Evolutionary conservation across 2,888 invertebrate species (phyloP).

Genomic region (Dryocosmus kuriphilus): DNA sequence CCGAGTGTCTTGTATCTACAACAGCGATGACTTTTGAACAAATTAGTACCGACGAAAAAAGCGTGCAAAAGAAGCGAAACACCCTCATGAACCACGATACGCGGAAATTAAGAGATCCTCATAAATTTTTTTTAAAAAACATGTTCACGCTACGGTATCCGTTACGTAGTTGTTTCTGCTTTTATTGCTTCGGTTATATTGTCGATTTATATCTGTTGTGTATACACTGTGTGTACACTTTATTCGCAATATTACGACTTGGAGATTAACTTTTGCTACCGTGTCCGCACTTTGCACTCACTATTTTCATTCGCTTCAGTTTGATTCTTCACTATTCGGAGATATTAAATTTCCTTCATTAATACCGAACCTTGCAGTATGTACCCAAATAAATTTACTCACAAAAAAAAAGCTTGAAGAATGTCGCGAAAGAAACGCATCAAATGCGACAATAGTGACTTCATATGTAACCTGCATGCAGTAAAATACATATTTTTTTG

Average conservation of each 20-base stretch:
- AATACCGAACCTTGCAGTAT: not conserved
- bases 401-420: too few relatives aligned
- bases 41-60: not conserved
- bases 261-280: slow-evolving; percentile 59
- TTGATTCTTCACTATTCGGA: not conserved
- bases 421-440: too few relatives aligned
- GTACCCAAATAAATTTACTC: too few relatives aligned
- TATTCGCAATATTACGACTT: slow-evolving; percentile 60
- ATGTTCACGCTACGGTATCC: slow-evolving; percentile 51
- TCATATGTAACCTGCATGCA: too few relatives aligned
- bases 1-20: not conserved
- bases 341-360: slow-evolving; percentile 23
- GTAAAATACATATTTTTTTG: too few relatives aligned
- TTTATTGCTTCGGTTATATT: slow-evolving; percentile 60
- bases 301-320: not conserved
- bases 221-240: slow-evolving; percentile 46
- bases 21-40: slow-evolving; percentile 13
- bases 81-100: slow-evolving; percentile 26
- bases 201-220: slow-evolving; percentile 58
- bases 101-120: slow-evolving; percentile 54
- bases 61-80: not conserved
- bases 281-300: slow-evolving; percentile 15
- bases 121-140: slow-evolving; percentile 49
- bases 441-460: too few relatives aligned
- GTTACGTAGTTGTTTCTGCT: slow-evolving; percentile 52